phyloP scores from a whole-genome alignment of 1,140 invertebrate species.

The Ridgeia piscesae region DNA sequence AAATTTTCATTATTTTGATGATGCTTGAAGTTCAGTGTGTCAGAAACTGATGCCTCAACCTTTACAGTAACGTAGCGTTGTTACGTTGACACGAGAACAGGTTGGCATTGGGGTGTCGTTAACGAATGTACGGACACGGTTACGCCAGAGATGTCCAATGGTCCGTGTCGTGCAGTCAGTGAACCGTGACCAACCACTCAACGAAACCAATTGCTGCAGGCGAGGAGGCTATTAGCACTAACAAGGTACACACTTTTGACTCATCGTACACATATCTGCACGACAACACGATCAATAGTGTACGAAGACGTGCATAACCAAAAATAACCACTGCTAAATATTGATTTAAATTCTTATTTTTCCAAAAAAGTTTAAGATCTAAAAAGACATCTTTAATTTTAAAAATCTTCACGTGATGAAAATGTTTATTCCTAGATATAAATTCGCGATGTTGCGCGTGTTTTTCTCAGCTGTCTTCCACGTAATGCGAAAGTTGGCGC shows the following conservation, averaged over 20 bases:
- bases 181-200: not conserved
- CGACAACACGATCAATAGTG: not conserved
- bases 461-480: not conserved
- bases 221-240: not conserved
- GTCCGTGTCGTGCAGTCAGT: not conserved
- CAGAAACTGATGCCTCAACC: not conserved
- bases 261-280: not conserved
- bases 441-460: not conserved
- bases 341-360: not conserved
- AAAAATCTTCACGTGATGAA: not conserved
- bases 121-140: not conserved
- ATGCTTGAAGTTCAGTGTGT: not conserved
- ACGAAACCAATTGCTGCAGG: not conserved
- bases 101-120: not conserved
- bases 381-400: not conserved
- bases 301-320: not conserved
- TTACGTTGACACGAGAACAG: not conserved
- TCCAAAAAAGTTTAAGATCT: not conserved
- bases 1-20: not conserved
- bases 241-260: not conserved
- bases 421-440: not conserved
- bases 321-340: not conserved
- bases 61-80: not conserved
- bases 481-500: not conserved
- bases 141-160: not conserved